Conservation (phyloP, 2,888 invertebrate species). For the Stenodera caucasica region DNA sequence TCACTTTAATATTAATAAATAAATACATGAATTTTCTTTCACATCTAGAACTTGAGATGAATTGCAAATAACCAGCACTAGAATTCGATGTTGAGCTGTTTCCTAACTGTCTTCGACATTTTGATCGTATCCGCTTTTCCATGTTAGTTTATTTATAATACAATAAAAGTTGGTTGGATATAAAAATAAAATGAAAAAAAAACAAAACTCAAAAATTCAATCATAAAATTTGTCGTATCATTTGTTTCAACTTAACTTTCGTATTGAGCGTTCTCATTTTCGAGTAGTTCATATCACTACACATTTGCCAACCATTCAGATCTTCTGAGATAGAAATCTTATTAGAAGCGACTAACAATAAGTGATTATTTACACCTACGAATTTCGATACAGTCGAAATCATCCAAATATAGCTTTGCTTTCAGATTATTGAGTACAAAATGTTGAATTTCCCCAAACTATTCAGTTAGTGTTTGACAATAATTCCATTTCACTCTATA, state of each 20-base stretch:
- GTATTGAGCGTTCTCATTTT: not conserved
- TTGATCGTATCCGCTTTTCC: not conserved
- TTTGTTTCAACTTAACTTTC: not conserved
- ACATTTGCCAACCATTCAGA: not conserved
- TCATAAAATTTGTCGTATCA: not conserved
- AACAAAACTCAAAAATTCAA: not conserved
- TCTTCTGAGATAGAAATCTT: not conserved
- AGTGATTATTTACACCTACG: not conserved
- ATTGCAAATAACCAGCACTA: not conserved
- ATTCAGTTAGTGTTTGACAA: too few relatives aligned
- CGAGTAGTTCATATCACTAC: not conserved
- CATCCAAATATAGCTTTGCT: not conserved
- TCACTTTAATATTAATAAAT: too few relatives aligned
- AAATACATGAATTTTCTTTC: too few relatives aligned
- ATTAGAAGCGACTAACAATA: not conserved
- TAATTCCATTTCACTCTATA: too few relatives aligned
- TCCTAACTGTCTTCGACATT: not conserved
- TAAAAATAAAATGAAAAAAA: not conserved
- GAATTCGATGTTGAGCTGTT: too few relatives aligned
- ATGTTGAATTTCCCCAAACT: too few relatives aligned
- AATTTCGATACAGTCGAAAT: not conserved
- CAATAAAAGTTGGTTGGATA: not conserved
- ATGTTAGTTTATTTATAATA: not conserved
- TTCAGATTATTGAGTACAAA: too few relatives aligned
- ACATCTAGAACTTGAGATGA: too few relatives aligned